Evolutionary conservation across 1,140 invertebrate genomes (phyloP), one percentile per base, ranked within the genome.

Genomic region (Pogonognathellus flavescens): DNA sequence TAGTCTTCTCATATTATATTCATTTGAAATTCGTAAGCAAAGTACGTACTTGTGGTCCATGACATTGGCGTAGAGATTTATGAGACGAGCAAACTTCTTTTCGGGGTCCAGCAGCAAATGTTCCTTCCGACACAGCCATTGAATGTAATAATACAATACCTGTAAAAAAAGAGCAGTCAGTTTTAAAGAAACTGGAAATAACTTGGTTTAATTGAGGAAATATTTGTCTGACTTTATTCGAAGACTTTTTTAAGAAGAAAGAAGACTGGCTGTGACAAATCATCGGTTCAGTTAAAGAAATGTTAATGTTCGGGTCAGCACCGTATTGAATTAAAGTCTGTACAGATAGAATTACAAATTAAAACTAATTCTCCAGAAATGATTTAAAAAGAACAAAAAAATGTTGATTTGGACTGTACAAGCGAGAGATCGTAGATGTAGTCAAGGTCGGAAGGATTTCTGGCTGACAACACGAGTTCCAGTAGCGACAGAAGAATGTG

Each of bases 101-200:
- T 93, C 91, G 6, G 93, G 92, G 90, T 94, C 94, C 11, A 89
- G 85, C 53, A 93, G 91, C 55, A 94, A 91, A 88, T 94, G 93
- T 89, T 95, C 94, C 89, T 94, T 94, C 84, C 93, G 91, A 83
- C 92, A 93, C 87, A 95, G 92, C 82, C 94, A 90, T 89, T 94
- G 93, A 82, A 95, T 93, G 89, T 94, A 95, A 90, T 94, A 94
- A 89, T 94, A 94, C n/a, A n/a, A n/a, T n/a, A n/a, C n/a, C n/a
- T n/a, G n/a, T n/a, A n/a, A n/a, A n/a, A n/a, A n/a, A n/a, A n/a
- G n/a, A n/a, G n/a, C n/a, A n/a, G n/a, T n/a, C n/a, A n/a, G n/a
- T n/a, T n/a, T n/a, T n/a, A n/a, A n/a, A n/a, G n/a, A n/a, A n/a
- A n/a, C n/a, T n/a, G n/a, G n/a, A n/a, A n/a, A n/a, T n/a, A n/a